A percentile compares a stretch with the other conserved stretches of the same genome.
Conservation (phyloP, 2,888 invertebrate genomes). For the Cryptus armator region DNA sequence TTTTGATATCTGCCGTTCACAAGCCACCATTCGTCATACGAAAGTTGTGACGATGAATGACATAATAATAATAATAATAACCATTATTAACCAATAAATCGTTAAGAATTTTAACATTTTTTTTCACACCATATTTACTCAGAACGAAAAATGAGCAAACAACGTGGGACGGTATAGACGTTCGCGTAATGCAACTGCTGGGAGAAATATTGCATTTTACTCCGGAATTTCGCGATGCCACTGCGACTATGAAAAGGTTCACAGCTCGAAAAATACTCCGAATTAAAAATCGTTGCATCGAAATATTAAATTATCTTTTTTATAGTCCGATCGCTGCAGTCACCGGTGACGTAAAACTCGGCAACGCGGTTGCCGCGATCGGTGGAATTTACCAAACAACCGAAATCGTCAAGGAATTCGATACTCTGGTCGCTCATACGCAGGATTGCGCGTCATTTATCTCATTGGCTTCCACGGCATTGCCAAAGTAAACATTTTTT, state of each 20-base stretch:
- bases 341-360: conserved; percentile 86
- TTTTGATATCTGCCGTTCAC: conserved; percentile 89
- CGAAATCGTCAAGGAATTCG: conserved; percentile 86
- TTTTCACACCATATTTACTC: conserved; percentile 56
- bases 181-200: conserved; percentile 88
- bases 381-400: conserved; percentile 90
- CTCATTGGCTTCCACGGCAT: conserved; percentile 91
- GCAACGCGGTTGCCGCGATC: conserved; percentile 89
- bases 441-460: conserved; percentile 93
- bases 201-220: conserved; percentile 90
- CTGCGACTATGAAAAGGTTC: conserved; percentile 86
- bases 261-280: not conserved
- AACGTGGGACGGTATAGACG: conserved; percentile 92
- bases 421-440: conserved; percentile 89
- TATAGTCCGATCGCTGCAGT: conserved; percentile 88
- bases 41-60: conserved; percentile 84
- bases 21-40: conserved; percentile 92
- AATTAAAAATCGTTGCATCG: not conserved
- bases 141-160: conserved; percentile 86
- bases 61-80: conserved; percentile 3
- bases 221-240: conserved; percentile 89
- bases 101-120: not conserved
- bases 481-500: conserved; percentile 88
- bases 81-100: not conserved
- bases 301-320: conserved; percentile 33